Base-by-base conservation (phyloP, 2,797 vertebrate genomes). In the Tarsius wallacei region DNA sequence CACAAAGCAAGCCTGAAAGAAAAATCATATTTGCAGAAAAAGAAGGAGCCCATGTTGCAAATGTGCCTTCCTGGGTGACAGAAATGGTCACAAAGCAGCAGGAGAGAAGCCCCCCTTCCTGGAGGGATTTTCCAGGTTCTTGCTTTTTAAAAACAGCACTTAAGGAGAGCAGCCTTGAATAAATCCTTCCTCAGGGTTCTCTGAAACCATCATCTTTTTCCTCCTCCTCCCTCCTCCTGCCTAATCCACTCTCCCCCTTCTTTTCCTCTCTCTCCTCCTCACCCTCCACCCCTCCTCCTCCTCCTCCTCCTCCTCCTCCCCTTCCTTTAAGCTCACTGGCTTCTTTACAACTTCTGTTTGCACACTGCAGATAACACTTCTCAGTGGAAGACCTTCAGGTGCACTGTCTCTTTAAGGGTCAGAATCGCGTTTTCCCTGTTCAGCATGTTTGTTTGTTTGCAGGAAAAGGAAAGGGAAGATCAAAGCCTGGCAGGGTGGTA, bases 81-180 rank as follows among this genome's bases (percentile, higher is more conserved):
- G 74, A n/a, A 53, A 2, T 0, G 53, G n/a, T 84, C 17, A 5
- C 0, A 2, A 33, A 0, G 24, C 0, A 4, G 4, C 15, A 7
- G 16, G 19, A 2, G 26, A 91, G 81, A 51, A 59, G 15, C 51
- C 15, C 70, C 61, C 57, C 10, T 78, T 53, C 24, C 28, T 16
- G 13, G 36, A 42, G 28, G 93, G 81, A 53, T 87, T 85, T 76
- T 51, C 49, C 14, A 24, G 19, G 15, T 51, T 64, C 33, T 64
- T 22, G 47, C 53, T 68, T 89, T 93, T 71, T 7, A 36, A 96
- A 76, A 91, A 7, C 47, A 71, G 53, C 53, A 11, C 80, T 91
- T 64, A 59, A 73, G 84, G 78, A 81, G 59, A 74, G 66, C 15
- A 14, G 59, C 57, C 81, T 80, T 71, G 70, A 51, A 15, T 47